Base-by-base conservation (phyloP, 2,113 vertebrate species). In the Melospiza georgiana region DNA sequence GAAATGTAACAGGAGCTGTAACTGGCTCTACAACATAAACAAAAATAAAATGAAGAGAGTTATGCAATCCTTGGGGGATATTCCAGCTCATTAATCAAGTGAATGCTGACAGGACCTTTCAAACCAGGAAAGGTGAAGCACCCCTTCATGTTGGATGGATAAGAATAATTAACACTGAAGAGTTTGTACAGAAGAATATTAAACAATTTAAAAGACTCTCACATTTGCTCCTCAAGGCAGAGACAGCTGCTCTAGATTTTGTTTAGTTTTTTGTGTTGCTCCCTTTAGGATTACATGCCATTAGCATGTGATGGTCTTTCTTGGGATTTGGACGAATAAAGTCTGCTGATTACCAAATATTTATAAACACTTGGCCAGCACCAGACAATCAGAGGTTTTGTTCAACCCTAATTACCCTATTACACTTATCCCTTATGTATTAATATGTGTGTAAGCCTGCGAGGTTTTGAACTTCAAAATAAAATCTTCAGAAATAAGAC, bases 311-410 rank as follows among this genome's bases (percentile, higher is more conserved):
- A 97, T 54, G 57, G 75, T 73, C 82, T 94, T 93, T 91, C 82
- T 94, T 79, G 51, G 87, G 93, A 97, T 96, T 95, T 93, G 81
- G 86, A 95, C 0, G 1, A 96, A 92, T 41, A 51, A 93, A 87
- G 49, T 61, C 82, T 87, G 63, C 92, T 96, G 95, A 96, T 94
- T 94, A 95, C 74, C 78, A 92, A 95, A 89, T 89, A 91, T 91
- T 94, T 96, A 94, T 91, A 94, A 96, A 95, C 89, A 93, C 91
- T 92, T 58, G 51, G 91, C 84, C 82, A 85, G 83, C 69, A 93
- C 25, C 66, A 90, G 71, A 96, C 96, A 96, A 96, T 97, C 80
- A 93, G 88, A 81, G 89, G 90, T 92, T 92, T 97, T 96, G 89
- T 95, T 96, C 86, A 90, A 16, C 48, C 33, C 23, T 46, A 95